Percentiles rank a stretch among this genome's conserved stretches.
Conservation (phyloP, 2,888 invertebrate species). For the Torymus texanus region DNA sequence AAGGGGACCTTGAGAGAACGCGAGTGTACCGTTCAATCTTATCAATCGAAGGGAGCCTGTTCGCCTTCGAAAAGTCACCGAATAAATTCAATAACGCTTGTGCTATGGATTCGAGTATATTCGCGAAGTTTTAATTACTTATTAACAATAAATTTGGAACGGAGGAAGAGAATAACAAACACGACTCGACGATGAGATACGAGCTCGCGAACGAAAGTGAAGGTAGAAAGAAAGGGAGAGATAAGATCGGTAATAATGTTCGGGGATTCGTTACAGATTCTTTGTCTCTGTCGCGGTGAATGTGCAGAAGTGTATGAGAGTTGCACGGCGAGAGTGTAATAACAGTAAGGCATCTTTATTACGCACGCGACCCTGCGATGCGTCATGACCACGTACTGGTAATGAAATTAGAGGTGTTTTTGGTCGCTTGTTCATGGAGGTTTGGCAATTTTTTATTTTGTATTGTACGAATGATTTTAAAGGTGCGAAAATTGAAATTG, state of each 20-base stretch:
- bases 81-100: slow-evolving; percentile 30
- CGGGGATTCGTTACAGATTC: slow-evolving; percentile 51
- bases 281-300: slow-evolving; percentile 16
- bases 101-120: neutral
- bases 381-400: slow-evolving; percentile 10
- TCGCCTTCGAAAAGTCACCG: slow-evolving; percentile 26
- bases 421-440: no score
- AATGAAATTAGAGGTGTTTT: slow-evolving; percentile 65
- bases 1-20: neutral
- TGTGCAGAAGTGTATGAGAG: no score
- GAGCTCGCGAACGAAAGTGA: neutral
- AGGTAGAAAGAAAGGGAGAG: no score
- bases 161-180: slow-evolving; percentile 25
- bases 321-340: slow-evolving; percentile 50
- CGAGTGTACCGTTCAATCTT: neutral
- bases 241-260: slow-evolving; percentile 53
- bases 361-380: slow-evolving; percentile 7
- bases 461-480: no score
- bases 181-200: neutral
- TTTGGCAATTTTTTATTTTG: no score
- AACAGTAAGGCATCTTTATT: slow-evolving; percentile 65
- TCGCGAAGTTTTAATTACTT: slow-evolving; percentile 36
- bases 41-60: slow-evolving; percentile 49
- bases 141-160: slow-evolving; percentile 42
- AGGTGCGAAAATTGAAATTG: no score